Percentiles rank a stretch among this genome's conserved stretches.
Evolutionary conservation across 2,113 vertebrate species (phyloP).

Genomic region (Drymodes brunneopygia): DNA sequence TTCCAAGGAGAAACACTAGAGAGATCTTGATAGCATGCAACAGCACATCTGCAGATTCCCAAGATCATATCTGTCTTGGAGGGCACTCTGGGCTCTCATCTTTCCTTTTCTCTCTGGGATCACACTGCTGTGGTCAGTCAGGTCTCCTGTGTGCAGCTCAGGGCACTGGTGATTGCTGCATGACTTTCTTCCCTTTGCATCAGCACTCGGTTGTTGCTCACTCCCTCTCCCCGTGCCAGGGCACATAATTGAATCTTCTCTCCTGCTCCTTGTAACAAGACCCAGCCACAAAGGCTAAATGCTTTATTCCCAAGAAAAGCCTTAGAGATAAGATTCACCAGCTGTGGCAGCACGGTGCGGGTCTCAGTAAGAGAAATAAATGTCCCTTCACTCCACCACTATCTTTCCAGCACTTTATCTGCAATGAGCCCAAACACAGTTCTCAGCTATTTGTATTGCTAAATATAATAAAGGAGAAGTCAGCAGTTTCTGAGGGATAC

Average conservation of each 20-base stretch:
- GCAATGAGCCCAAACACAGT: slow-evolving; percentile 37
- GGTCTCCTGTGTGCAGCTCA: neutral
- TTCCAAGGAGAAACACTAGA: neutral
- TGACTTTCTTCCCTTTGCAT: neutral
- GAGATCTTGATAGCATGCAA: neutral
- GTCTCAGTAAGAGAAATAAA: slow-evolving; percentile 56
- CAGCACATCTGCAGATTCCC: neutral
- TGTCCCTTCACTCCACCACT: slow-evolving; percentile 55
- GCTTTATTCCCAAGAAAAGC: slow-evolving; percentile 64
- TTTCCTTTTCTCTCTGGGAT: neutral
- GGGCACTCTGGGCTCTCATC: neutral
- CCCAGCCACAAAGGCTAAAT: slow-evolving; percentile 60
- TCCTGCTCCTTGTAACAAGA: slow-evolving; percentile 34
- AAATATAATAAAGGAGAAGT: slow-evolving; percentile 61
- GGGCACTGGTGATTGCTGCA: neutral
- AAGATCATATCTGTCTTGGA: neutral
- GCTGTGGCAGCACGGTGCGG: slow-evolving; percentile 1
- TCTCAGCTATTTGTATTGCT: slow-evolving; percentile 54
- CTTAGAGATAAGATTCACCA: slow-evolving; percentile 62
- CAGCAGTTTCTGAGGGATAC: slow-evolving; percentile 51
- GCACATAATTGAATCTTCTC: slow-evolving; percentile 59
- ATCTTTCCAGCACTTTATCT: slow-evolving; percentile 61
- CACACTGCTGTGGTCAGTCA: neutral
- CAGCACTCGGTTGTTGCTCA: neutral
- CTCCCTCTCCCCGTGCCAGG: neutral